Conservation (phyloP, 2,113 vertebrate genomes). For the Notiomystis cincta region DNA sequence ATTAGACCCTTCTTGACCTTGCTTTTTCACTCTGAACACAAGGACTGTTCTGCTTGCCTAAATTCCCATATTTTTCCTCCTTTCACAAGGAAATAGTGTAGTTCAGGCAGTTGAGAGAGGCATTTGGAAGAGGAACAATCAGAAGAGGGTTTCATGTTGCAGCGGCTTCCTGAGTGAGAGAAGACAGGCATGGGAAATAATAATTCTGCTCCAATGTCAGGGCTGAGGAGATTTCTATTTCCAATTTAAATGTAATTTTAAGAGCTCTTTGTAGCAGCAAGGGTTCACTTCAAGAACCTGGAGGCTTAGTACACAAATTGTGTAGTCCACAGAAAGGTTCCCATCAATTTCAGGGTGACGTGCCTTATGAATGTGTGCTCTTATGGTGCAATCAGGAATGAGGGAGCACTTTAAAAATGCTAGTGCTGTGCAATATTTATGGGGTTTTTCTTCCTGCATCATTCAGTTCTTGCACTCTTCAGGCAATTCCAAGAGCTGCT, state of each 20-base stretch:
- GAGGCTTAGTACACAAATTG: conserved; percentile 26
- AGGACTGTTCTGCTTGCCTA: neutral
- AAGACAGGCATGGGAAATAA: conserved; percentile 40
- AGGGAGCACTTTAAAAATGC: conserved; percentile 17
- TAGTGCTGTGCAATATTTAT: conserved; percentile 27
- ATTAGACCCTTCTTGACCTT: conserved; percentile 6
- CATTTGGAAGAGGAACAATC: conserved; percentile 40
- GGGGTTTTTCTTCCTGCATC: neutral
- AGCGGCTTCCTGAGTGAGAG: conserved; percentile 8
- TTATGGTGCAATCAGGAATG: neutral
- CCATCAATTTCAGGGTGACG: neutral
- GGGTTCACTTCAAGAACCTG: conserved; percentile 16
- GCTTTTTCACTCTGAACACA: neutral
- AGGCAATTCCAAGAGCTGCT: neutral
- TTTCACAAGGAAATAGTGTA: neutral
- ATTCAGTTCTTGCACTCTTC: neutral
- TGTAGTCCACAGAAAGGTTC: conserved; percentile 16
- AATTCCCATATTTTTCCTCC: neutral
- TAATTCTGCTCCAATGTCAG: conserved; percentile 12
- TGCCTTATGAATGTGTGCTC: neutral
- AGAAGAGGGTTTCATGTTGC: conserved; percentile 47
- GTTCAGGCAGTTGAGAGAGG: neutral
- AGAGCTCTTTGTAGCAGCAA: neutral
- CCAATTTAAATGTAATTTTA: conserved; percentile 66
- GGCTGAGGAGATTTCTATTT: conserved; percentile 44